Base-by-base conservation (phyloP, 2,797 vertebrate genomes). In the Sphenopsis melanotis region DNA sequence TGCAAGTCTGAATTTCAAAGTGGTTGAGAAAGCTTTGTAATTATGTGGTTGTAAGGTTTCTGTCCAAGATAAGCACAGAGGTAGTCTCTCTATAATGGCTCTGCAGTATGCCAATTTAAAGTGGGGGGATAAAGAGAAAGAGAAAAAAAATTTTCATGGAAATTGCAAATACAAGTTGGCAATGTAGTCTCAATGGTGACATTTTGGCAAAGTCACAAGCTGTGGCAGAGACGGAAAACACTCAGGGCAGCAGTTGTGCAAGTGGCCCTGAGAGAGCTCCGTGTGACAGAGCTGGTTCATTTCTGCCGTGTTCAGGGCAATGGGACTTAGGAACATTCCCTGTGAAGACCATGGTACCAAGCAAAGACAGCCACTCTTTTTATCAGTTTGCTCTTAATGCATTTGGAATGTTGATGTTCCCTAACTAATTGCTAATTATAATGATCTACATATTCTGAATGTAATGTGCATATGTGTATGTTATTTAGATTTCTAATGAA, bases 1-100 rank as follows among this genome's bases (percentile, higher is more conserved):
- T 42, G 19, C 69, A 78, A 81, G 46, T 59, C 83, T 94, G 65
- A 61, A 92, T 82, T 87, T 82, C 68, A 55, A 71, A 94, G 63
- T 11, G 18, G 39, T 42, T 44, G 27, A 91, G 61, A 89, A 87
- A 89, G 36, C 37, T 78, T 52, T 81, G 26, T 44, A 71, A 87
- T 63, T 64, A 55, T 4, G 47, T 65, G 16, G 10, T 44, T 85
- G 53, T 53, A 83, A 81, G 53, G 57, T 80, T 96, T 80, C 50
- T 87, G 63, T 76, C 68, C 52, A 85, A 89, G 68, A 76, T 34
- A 92, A 83, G 44, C 52, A 69, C 46, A 82, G 71, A 74, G 3
- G 1, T 61, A 29, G 63, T 77, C n/a, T 69, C 61, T 70, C 59
- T 76, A 6, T 34, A 44, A 13, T 27, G 26, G 29, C 49, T 77